Percentiles rank a stretch among this genome's conserved stretches.
These are phyloP conservation scores for Oreochromis aureus DNA, from an alignment of 2,113 vertebrate species.

Conservation along the genomic window DNA sequence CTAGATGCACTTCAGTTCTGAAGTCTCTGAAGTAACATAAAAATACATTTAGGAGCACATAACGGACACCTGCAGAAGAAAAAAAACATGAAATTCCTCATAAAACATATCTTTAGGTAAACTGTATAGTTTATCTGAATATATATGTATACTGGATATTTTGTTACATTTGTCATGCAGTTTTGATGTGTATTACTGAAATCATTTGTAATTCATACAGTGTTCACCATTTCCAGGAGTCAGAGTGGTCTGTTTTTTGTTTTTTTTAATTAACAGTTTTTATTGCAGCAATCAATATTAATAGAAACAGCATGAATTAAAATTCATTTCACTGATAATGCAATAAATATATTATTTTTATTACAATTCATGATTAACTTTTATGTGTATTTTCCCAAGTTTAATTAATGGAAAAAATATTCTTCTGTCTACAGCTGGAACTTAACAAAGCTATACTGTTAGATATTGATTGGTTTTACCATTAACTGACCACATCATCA, in stretches of 20 bases:
- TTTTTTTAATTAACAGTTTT: not conserved
- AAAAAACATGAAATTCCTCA: fast-evolving
- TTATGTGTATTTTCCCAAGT: not conserved
- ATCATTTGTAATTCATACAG: not conserved
- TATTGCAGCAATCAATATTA: not conserved
- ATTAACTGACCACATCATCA: not conserved
- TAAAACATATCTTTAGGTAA: fast-evolving
- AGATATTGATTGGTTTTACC: not conserved
- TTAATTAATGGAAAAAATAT: not conserved
- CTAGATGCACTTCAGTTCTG: not conserved
- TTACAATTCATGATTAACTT: not conserved
- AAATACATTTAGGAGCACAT: not conserved
- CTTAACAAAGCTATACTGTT: not conserved
- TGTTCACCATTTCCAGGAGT: not conserved
- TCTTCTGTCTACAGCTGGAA: not conserved
- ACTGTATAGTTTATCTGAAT: not conserved
- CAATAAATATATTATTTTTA: not conserved
- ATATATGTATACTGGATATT: not conserved
- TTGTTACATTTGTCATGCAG: not conserved
- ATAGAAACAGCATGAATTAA: not conserved
- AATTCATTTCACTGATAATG: not conserved
- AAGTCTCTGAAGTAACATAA: not conserved
- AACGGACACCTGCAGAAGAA: not conserved
- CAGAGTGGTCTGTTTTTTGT: not conserved
- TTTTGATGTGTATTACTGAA: not conserved